Base-by-base conservation (phyloP, 2,797 vertebrate genomes). In the Anolis apletophallus region DNA sequence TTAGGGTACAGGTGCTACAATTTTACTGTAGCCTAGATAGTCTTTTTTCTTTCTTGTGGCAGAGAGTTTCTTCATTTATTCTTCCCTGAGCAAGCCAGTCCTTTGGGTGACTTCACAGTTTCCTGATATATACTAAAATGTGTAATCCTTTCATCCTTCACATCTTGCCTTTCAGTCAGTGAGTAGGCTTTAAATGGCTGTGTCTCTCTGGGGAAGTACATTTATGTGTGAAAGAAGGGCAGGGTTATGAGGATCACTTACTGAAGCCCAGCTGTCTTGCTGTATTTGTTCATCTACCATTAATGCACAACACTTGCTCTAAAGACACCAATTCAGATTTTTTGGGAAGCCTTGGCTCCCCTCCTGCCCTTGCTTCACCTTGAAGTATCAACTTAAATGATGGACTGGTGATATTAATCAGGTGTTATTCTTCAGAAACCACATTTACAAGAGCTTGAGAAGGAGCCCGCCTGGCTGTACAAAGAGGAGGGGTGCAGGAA, bases 351-450 rank as follows among this genome's bases (percentile, higher is more conserved):
- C 55, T 87, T 91, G 91, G 86, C 88, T 81, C 90, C 93, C 90
- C 46, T 86, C 88, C 32, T 3, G 13, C 5, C 14, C 55, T 34
- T 12, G 11, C 40, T 61, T 81, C 46, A 52, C 29, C 29, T 76
- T n/a, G 19, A 93, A 93, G 91, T 86, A 91, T 87, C 87, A 88
- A 91, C 90, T 94, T 90, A 93, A 93, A 78, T 86, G 86, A 91
- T 93, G 84, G 88, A 75, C 90, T 92, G 90, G 88, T 87, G 90
- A 89, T 87, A 94, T 94, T 95, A 91, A 93, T 94, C 90, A 87
- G 94, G 91, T 92, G 88, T 91, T 93, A 86, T 87, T 93, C 91
- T 85, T 91, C 91, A 89, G 91, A 93, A 91, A 90, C 71, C 87
- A 74, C 76, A 91, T 93, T 93, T 92, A 91, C 81, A 90, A 93